A percentile compares a stretch with the other conserved stretches of the same genome.
phyloP scores from a whole-genome alignment of 1,140 invertebrate genomes.

The Bombus sylvicola region DNA sequence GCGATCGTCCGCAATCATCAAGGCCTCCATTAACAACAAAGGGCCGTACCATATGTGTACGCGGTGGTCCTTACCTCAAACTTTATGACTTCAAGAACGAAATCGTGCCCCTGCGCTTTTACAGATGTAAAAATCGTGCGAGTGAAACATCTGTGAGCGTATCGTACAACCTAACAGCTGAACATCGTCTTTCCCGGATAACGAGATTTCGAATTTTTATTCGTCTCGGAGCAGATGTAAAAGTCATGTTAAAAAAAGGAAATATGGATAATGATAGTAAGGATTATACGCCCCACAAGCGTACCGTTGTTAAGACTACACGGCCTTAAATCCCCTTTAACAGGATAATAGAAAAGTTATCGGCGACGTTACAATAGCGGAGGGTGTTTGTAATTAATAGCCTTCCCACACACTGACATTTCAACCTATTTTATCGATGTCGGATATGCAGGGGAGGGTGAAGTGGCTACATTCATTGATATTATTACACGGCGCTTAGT shows the following conservation, averaged over 20 bases:
- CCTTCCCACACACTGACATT: conserved; percentile 55
- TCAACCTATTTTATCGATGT: conserved; percentile 49
- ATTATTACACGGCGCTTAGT: not conserved
- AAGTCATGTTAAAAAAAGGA: not conserved
- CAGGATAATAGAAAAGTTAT: conserved; percentile 71
- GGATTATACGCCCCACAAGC: conserved; percentile 25
- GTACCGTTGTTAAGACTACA: conserved; percentile 8
- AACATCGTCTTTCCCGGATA: conserved; percentile 18
- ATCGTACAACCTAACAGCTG: not conserved
- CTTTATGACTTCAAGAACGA: not conserved
- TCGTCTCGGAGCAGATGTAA: conserved; percentile 24
- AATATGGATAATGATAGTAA: not conserved
- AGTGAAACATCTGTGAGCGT: conserved; percentile 1
- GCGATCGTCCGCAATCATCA: conserved; percentile 63
- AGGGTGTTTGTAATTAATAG: conserved; percentile 72
- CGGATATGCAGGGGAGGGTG: not conserved
- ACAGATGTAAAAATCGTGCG: not conserved
- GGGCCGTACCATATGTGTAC: conserved; percentile 8
- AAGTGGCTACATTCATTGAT: conserved; percentile 28
- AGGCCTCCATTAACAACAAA: conserved; percentile 68
- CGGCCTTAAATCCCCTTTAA: conserved; percentile 67
- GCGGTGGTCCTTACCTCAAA: conserved; percentile 20
- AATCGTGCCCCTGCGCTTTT: not conserved
- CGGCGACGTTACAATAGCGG: conserved; percentile 57
- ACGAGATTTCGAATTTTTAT: conserved; percentile 12